phyloP scores from a whole-genome alignment of 2,113 vertebrate species.

The Regulus satrapa region DNA sequence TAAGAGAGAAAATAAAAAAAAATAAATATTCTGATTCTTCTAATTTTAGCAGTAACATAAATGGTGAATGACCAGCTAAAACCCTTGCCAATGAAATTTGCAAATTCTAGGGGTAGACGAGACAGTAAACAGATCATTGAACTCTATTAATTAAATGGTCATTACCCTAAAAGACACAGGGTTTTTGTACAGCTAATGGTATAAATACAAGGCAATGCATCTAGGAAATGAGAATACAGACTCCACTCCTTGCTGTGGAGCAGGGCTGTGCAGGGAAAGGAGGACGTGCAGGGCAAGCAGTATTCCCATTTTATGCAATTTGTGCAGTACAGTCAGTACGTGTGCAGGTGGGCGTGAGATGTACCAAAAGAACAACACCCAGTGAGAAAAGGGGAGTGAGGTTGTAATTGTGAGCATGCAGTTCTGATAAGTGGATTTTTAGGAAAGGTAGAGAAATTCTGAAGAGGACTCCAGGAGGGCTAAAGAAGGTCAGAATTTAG shows the following conservation, averaged over 20 bases:
- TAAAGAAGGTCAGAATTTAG: not conserved
- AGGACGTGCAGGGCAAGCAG: not conserved
- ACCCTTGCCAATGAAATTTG: not conserved
- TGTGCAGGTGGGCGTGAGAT: not conserved
- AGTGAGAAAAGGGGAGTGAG: not conserved
- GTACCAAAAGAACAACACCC: not conserved
- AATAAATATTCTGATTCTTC: not conserved
- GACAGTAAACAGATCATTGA: not conserved
- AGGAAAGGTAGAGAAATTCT: not conserved
- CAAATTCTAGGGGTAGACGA: not conserved
- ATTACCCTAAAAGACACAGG: not conserved
- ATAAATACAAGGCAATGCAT: not conserved
- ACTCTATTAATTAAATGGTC: not conserved
- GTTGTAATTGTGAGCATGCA: not conserved
- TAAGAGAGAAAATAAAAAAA: not conserved
- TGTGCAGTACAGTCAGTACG: not conserved
- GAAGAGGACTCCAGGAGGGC: not conserved
- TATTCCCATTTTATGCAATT: not conserved
- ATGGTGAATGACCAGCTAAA: not conserved
- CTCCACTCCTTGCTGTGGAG: accelerated
- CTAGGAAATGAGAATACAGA: not conserved
- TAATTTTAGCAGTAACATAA: not conserved
- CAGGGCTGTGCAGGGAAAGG: not conserved
- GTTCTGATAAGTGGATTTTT: not conserved
- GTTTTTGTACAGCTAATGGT: not conserved